Percentiles rank a stretch among this genome's conserved stretches.
Conservation (phyloP, 2,797 vertebrate genomes). For the Enteromius radiatus region DNA sequence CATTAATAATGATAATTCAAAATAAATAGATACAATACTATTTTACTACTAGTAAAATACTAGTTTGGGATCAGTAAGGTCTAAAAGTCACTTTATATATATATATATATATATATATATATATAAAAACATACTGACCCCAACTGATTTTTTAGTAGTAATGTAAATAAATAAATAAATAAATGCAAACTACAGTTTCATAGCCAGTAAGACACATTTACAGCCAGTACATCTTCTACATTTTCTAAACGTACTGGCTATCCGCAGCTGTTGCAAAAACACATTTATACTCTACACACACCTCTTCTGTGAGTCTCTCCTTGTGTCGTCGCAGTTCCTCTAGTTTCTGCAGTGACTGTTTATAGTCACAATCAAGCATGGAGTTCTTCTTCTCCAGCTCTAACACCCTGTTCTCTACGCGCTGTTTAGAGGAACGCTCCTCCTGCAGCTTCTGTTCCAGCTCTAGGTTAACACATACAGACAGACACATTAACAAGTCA, state of each 20-base stretch:
- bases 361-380: slow-evolving; percentile 96
- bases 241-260: background rate
- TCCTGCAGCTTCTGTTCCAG: slow-evolving; percentile 95
- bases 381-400: slow-evolving; percentile 95
- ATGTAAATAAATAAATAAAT: background rate
- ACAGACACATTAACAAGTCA: slow-evolving; percentile 13
- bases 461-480: slow-evolving; percentile 73
- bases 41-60: background rate
- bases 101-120: no score
- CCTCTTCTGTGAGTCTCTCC: slow-evolving; percentile 92
- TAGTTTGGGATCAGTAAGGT: background rate
- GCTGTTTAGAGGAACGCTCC: slow-evolving; percentile 89
- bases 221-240: background rate
- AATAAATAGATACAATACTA: background rate
- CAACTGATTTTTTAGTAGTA: background rate
- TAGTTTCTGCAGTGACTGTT: slow-evolving; percentile 94
- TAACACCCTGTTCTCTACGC: slow-evolving; percentile 91
- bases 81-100: background rate
- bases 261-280: background rate
- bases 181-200: background rate
- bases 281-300: slow-evolving; percentile 61
- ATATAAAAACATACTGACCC: background rate
- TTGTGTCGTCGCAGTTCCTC: slow-evolving; percentile 91
- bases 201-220: background rate
- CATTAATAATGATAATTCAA: background rate